These are phyloP conservation scores for Xiphydria camelus DNA, from an alignment of 2,888 invertebrate genomes.

Conservation along the genomic window DNA sequence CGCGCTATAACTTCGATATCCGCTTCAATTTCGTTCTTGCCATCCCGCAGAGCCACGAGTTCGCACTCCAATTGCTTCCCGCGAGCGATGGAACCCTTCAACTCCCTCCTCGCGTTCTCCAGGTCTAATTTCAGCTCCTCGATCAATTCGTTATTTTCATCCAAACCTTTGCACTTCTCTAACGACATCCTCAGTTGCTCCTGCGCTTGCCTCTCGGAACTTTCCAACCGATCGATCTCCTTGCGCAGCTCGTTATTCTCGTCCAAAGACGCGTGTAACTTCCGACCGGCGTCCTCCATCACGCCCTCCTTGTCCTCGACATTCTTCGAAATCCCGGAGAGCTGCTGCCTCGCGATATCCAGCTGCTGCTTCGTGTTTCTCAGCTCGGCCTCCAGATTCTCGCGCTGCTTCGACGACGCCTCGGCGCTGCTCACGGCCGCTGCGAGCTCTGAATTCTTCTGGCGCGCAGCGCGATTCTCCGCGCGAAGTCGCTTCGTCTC, in stretches of 20 bases:
- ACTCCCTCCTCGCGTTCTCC: conserved; percentile 49
- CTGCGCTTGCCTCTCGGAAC: conserved; percentile 36
- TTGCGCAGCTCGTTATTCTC: conserved; percentile 51
- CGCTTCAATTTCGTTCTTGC: conserved; percentile 56
- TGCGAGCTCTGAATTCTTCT: conserved; percentile 38
- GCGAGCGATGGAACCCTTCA: conserved; percentile 47
- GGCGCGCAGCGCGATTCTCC: conserved; percentile 35
- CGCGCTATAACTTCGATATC: conserved; percentile 40
- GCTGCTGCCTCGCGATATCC: conserved; percentile 58
- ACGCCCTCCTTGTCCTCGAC: conserved; percentile 31
- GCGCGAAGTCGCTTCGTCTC: conserved; percentile 58
- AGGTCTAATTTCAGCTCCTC: conserved; percentile 43
- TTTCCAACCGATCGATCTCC: conserved; percentile 51
- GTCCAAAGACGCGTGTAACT: conserved; percentile 33
- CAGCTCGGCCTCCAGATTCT: conserved; percentile 61
- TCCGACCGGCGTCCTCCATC: conserved; percentile 30
- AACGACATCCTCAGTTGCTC: conserved; percentile 35
- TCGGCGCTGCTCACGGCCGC: conserved; percentile 39
- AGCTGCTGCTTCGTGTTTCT: conserved; percentile 62
- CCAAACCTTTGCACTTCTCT: conserved; percentile 36
- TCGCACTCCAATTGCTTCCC: conserved; percentile 57
- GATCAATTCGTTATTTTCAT: conserved; percentile 38
- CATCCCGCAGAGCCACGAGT: conserved; percentile 53
- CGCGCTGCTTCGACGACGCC: conserved; percentile 60
- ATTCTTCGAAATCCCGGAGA: conserved; percentile 52